Evolutionary conservation across 2,888 invertebrate genomes (phyloP).

Genomic region (Drosophila parthenogenetica): DNA sequence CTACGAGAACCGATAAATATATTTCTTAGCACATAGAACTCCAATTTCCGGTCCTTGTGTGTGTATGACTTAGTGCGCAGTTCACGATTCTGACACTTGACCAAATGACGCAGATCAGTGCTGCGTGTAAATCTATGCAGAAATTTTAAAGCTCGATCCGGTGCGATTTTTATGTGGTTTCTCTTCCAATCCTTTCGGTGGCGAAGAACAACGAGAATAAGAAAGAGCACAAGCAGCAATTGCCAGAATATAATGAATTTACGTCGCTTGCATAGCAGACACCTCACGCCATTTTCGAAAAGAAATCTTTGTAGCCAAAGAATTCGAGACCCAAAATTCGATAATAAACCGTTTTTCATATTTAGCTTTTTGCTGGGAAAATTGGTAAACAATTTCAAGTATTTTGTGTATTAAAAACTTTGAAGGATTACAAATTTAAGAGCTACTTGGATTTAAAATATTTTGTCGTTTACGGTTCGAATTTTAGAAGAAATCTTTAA

Average conservation of each 20-base stretch:
- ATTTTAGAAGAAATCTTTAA: too few species aligned
- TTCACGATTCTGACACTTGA: not conserved
- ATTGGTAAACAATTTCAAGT: too few species aligned
- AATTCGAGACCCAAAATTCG: not conserved
- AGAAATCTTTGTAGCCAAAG: not conserved
- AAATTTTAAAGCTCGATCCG: not conserved
- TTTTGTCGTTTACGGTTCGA: too few species aligned
- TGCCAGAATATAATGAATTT: not conserved
- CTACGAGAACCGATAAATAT: slow-evolving; percentile 48
- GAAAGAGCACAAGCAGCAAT: not conserved
- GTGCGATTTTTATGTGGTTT: too few species aligned
- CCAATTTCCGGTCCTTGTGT: not conserved
- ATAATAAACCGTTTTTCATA: not conserved
- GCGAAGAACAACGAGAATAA: not conserved
- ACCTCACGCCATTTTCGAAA: not conserved
- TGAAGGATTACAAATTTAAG: too few species aligned
- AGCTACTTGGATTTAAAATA: too few species aligned
- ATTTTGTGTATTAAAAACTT: too few species aligned
- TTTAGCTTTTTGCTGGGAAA: too few species aligned
- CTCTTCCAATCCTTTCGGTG: too few species aligned
- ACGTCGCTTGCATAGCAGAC: not conserved
- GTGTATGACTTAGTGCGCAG: not conserved
- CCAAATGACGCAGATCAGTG: not conserved
- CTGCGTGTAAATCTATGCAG: not conserved
- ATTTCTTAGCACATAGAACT: not conserved